Evolutionary conservation across 2,888 invertebrate genomes (phyloP).

Genomic region (Patella ulyssiponensis): DNA sequence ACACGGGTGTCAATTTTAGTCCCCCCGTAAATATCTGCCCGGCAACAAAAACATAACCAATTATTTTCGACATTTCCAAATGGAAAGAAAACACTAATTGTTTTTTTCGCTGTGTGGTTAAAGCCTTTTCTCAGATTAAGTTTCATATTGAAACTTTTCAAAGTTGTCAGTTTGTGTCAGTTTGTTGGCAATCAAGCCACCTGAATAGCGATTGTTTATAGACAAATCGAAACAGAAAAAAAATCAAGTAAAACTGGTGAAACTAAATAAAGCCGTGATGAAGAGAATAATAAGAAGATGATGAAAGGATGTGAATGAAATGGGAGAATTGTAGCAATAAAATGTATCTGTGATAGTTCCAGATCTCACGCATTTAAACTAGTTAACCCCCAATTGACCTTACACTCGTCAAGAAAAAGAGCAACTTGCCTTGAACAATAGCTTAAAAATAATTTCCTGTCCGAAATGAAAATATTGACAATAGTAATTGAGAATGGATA

Average conservation of each 20-base stretch:
- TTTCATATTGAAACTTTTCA: neutral
- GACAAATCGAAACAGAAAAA: neutral
- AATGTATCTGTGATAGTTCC: neutral
- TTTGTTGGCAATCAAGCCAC: neutral
- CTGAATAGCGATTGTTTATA: slow-evolving; percentile 1
- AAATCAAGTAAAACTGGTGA: too few species aligned
- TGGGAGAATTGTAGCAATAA: neutral
- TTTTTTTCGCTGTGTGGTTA: slow-evolving; percentile 5
- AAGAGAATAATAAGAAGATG: neutral
- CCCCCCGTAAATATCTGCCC: neutral
- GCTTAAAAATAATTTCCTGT: neutral
- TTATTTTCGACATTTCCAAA: slow-evolving; percentile 8
- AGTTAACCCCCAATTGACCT: slow-evolving; percentile 6
- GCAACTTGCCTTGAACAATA: neutral
- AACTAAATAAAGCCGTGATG: neutral
- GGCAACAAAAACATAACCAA: slow-evolving; percentile 5
- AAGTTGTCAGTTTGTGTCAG: neutral
- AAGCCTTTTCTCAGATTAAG: neutral
- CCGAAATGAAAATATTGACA: slow-evolving; percentile 5
- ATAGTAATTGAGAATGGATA: slow-evolving; percentile 3
- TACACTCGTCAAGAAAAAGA: neutral
- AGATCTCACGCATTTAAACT: neutral
- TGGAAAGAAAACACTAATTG: slow-evolving; percentile 5
- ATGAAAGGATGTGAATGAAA: neutral
- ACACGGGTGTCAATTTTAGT: neutral